Evolutionary conservation across 2,797 vertebrate species (phyloP), one percentile per base, ranked within the genome.

Genomic region (Pipistrellus kuhlii): DNA sequence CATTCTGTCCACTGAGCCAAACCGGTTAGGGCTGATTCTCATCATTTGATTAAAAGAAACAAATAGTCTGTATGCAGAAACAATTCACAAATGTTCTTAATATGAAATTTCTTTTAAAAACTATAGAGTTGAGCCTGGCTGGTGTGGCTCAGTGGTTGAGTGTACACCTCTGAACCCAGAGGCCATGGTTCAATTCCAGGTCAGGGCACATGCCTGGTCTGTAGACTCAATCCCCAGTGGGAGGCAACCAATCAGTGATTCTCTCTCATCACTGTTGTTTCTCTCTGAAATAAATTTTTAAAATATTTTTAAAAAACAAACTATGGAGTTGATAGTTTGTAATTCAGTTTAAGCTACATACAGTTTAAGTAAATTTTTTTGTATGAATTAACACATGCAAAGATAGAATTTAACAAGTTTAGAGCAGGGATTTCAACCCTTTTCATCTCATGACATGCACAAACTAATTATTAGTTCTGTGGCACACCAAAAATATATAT

Each of bases 41-140:
- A 83, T 85, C n/a, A 69, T 9, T 85, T 78, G 51, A 81, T 68
- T 96, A 69, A 91, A 94, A 91, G 72, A 44, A 85, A 38, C 66
- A 90, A 82, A 85, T 18, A 88, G 13, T 77, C 53, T 85, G 3
- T 91, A 72, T 81, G 48, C 46, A 92, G 77, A 94, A 80, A 86
- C 41, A 88, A 55, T 72, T 71, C 48, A 17, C 21, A 81, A 80
- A 77, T 41, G 38, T 57, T 94, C 44, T 86, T 91, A 77, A 92
- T 81, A 87, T 96, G 53, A 41, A 86, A 72, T 91, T 35, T 68
- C n/a, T 68, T 68, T 68, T 20, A 18, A 68, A 66, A 68, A 88
- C 15, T 41, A 71, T 38, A 7, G 77, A 55, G 48, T 18, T 86
- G 17, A 68, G 27, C 27, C 59, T 6, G 12, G 27, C 59, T 30